These are phyloP conservation scores for Stercorarius parasiticus DNA, from an alignment of 2,113 vertebrate species.

Conservation along the genomic window DNA sequence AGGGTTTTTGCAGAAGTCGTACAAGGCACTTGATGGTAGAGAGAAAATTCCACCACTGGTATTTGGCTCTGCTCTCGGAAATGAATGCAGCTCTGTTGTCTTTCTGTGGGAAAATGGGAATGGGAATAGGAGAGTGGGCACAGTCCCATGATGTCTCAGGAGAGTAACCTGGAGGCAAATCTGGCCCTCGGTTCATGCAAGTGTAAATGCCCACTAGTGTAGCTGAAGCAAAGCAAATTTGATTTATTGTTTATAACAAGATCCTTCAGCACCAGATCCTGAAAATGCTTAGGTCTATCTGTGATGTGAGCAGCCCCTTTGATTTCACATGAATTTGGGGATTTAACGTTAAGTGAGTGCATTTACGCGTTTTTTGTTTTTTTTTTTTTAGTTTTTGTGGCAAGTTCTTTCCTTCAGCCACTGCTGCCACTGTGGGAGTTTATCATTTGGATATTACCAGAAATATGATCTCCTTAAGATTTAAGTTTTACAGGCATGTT, in stretches of 20 bases:
- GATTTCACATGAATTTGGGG: background rate
- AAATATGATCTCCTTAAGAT: conserved; percentile 9
- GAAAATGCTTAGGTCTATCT: background rate
- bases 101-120: background rate
- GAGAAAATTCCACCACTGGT: background rate
- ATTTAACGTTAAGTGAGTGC: rapidly evolving
- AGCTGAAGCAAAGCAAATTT: background rate
- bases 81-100: background rate
- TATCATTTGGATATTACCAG: background rate
- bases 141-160: background rate
- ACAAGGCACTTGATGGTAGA: background rate
- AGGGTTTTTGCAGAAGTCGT: background rate
- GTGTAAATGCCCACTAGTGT: background rate
- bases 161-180: background rate
- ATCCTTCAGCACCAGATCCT: background rate
- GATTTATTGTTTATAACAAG: background rate
- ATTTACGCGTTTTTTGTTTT: background rate
- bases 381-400: background rate
- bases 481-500: background rate
- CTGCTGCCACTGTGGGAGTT: background rate
- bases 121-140: background rate
- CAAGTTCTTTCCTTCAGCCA: background rate
- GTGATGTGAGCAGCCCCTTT: background rate
- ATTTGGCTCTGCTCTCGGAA: background rate
- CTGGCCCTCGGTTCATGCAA: background rate